These are phyloP conservation scores for Aptenodytes patagonicus DNA, from an alignment of 2,113 vertebrate species.

Conservation along the genomic window DNA sequence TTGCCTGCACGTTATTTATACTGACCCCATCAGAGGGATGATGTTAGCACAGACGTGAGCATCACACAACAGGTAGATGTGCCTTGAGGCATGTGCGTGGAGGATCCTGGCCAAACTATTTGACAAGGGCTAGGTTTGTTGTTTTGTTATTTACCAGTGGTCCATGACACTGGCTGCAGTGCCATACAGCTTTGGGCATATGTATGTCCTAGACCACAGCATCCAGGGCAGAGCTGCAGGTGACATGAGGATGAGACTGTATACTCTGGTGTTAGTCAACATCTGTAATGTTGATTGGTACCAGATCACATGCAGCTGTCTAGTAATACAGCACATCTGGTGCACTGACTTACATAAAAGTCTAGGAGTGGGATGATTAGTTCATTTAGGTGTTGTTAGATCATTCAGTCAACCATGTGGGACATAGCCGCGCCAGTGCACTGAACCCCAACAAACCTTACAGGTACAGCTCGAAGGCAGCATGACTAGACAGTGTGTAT, in stretches of 20 bases:
- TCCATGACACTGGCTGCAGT: not conserved
- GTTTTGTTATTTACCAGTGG: not conserved
- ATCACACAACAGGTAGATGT: not conserved
- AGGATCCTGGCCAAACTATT: not conserved
- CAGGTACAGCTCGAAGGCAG: not conserved
- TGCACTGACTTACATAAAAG: not conserved
- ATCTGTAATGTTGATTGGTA: not conserved
- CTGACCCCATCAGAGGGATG: not conserved
- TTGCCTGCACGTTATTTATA: not conserved
- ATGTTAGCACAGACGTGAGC: not conserved
- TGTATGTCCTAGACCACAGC: not conserved
- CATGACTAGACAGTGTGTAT: rapidly evolving
- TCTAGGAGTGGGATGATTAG: not conserved
- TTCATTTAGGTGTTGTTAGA: not conserved
- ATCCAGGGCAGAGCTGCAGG: not conserved
- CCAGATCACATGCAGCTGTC: not conserved
- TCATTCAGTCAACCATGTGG: rapidly evolving
- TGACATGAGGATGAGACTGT: not conserved
- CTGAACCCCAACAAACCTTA: not conserved
- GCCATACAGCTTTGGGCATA: not conserved
- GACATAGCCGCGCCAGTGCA: not conserved
- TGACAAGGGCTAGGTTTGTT: not conserved
- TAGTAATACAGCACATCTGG: not conserved
- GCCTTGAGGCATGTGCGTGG: not conserved
- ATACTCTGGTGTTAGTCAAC: not conserved